Conservation (phyloP, 2,888 invertebrate genomes). For the Pyrgus malvae region DNA sequence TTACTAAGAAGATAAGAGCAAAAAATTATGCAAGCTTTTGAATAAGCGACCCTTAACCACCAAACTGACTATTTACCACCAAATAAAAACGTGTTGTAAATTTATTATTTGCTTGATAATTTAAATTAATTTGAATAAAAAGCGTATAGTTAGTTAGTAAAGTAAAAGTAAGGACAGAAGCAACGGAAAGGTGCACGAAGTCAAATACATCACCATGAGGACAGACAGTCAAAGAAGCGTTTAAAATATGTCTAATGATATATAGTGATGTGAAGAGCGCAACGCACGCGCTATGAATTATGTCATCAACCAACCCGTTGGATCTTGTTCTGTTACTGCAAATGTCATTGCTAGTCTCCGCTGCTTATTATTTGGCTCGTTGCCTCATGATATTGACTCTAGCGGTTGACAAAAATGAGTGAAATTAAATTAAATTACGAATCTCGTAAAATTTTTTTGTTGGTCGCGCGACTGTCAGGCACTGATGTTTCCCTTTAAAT, state of each 20-base stretch:
- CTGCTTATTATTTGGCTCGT: constrained; percentile 69
- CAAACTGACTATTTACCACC: no score
- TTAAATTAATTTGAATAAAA: no score
- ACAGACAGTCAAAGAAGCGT: constrained; percentile 42
- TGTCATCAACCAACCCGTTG: constrained; percentile 61
- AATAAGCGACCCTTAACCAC: no score
- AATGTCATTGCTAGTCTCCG: constrained; percentile 60
- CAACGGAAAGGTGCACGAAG: constrained; percentile 27
- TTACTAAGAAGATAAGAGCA: not conserved
- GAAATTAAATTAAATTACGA: constrained; percentile 39
- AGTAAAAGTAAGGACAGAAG: no score
- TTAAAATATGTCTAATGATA: constrained; percentile 50
- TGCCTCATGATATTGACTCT: constrained; percentile 60
- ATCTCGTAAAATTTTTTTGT: constrained; percentile 28
- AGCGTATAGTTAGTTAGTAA: no score
- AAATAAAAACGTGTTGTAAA: no score
- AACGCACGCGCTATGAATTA: constrained; percentile 60
- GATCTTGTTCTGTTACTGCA: constrained; percentile 61
- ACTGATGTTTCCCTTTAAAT: no score
- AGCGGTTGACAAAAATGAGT: constrained; percentile 46
- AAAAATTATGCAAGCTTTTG: constrained; percentile 7
- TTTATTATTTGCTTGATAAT: not conserved
- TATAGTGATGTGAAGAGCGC: constrained; percentile 42
- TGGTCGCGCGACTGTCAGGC: no score
- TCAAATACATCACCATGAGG: constrained; percentile 26